phyloP scores from a whole-genome alignment of 1,140 invertebrate genomes.

The Whitmania pigra region DNA sequence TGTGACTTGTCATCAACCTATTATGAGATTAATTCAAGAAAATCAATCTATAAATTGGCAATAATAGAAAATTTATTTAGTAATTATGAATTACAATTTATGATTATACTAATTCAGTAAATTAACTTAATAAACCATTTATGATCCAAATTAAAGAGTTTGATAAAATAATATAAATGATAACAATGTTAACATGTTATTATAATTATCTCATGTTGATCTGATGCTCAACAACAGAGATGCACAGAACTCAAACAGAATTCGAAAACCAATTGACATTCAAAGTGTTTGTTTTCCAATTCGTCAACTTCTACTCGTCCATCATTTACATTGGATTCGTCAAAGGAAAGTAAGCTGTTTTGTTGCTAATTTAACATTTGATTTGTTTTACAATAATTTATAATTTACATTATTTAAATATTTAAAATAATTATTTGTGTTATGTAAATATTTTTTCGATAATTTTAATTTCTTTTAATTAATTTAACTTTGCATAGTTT shows the following conservation, averaged over 20 bases:
- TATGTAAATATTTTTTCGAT: background rate
- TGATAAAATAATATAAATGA: background rate
- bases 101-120: too few species aligned
- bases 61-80: too few species aligned
- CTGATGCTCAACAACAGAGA: conserved; percentile 50
- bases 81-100: too few species aligned
- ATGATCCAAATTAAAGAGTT: too few species aligned
- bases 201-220: background rate
- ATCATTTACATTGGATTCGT: conserved; percentile 94
- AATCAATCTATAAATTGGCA: too few species aligned
- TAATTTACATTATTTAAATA: too few species aligned
- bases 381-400: too few species aligned
- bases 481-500: background rate
- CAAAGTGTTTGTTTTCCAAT: conserved; percentile 93
- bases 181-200: conserved; percentile 1
- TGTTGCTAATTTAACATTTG: background rate
- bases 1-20: too few species aligned
- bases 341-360: conserved; percentile 43
- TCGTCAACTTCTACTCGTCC: conserved; percentile 89
- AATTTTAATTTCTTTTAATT: background rate
- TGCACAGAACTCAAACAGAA: conserved; percentile 80
- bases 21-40: too few species aligned
- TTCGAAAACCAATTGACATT: conserved; percentile 92
- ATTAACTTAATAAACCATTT: too few species aligned
- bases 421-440: background rate